Base-by-base conservation (phyloP, 2,888 invertebrate genomes). In the Lycaena phlaeas region DNA sequence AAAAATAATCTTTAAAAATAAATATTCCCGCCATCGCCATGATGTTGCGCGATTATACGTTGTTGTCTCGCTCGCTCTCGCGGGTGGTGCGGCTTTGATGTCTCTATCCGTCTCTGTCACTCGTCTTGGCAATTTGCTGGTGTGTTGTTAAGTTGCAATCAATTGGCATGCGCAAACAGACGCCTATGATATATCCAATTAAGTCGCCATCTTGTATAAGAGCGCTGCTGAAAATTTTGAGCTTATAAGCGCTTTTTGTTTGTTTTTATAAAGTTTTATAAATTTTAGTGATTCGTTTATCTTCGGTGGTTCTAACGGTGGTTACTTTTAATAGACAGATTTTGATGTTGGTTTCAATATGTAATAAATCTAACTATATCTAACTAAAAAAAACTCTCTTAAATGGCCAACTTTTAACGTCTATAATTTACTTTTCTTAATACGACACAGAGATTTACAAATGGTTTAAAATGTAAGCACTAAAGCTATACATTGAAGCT, bases 111-210 rank as follows among this genome's bases (percentile, higher is more conserved):
- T 76, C 75, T 52, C 63, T 50, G 26, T 77, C 66, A 28, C 42
- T 48, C 64, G 56, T 58, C 61, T 56, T 61, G 68, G 73, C 81
- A 82, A 82, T 82, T 78, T 79, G 77, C 78, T 70, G 73, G 76
- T 69, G 71, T 72, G 79, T 78, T 78, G 82, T 82, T 81, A 82
- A 78, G 75, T 76, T 75, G 84, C 85, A 85, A 85, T 85, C 85
- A 85, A 85, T 85, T 85, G 84, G 68, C 81, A 76, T 78, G 84
- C 79, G 82, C 84, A 84, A 85, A 85, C 84, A 85, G 77, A 84
- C 81, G 77, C 78, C 79, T 85, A 84, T 85, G 84, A 85, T 84
- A 84, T 81, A 85, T 84, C 84, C 84, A 82, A 85, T 85, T 85
- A 85, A 77, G 72, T 69, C 52, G 63, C 50, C 49, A 51, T 54